phyloP scores from a whole-genome alignment of 2,113 vertebrate species.

The Ariopsis seemanni region DNA sequence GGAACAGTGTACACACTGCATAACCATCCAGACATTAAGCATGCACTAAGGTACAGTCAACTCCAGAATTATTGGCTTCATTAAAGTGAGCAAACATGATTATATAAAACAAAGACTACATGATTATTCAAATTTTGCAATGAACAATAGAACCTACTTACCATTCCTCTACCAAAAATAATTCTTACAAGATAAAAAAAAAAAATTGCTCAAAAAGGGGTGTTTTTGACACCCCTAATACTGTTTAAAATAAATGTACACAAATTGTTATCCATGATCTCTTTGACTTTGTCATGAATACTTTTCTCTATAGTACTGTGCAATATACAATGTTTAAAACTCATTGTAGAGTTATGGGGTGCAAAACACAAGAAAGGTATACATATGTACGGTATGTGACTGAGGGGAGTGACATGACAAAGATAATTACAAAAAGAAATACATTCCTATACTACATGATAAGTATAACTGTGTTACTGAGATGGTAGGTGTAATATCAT shows the following conservation, averaged over 20 bases:
- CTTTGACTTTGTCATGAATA: neutral
- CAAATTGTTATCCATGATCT: neutral
- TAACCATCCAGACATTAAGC: neutral
- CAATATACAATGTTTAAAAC: neutral
- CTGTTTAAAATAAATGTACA: neutral
- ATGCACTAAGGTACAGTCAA: neutral
- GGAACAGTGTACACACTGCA: neutral
- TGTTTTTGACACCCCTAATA: neutral
- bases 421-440: neutral
- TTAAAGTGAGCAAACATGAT: neutral
- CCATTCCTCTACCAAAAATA: neutral
- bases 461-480: neutral
- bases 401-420: neutral
- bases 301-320: neutral
- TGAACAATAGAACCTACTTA: neutral
- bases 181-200: neutral
- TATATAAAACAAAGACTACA: neutral
- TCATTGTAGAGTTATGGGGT: too few species aligned
- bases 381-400: too few species aligned
- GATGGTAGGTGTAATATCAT: neutral
- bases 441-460: neutral
- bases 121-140: neutral
- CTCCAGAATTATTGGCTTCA: neutral
- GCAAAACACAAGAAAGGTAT: neutral
- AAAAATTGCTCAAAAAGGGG: too few species aligned